Evolutionary conservation across 2,888 invertebrate species (phyloP), one percentile per base, ranked within the genome.

Genomic region (Thymelicus sylvestris): DNA sequence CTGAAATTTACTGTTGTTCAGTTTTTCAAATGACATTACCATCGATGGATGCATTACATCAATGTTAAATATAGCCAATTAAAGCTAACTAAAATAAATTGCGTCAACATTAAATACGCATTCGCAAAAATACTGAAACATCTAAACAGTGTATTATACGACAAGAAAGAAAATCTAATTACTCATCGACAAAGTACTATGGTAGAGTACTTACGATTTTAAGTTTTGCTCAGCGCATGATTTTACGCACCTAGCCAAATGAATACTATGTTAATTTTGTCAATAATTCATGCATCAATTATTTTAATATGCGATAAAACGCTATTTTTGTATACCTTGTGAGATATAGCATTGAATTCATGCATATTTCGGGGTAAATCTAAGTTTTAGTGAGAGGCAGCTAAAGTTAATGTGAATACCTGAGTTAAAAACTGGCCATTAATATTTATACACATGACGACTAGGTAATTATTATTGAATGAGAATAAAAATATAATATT

Each of bases 211-310:
- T 93, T 88, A 93, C 93, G 83, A 84, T 81, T 87, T 86, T 76
- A 93, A 86, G 86, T 90, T 91, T 90, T 92, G 92, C 81, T 93
- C 93, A 85, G 92, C 92, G 85, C 92, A 93, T 88, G 92, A 83
- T 81, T 90, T 83, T 80, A 92, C 89, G 84, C 85, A 92, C 92
- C 93, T 93, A 93, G 88, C 87, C 91, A 91, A 91, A 89, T 86
- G 83, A 92, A 92, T 77, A 86, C 85, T 87, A 85, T 77, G 81
- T 90, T 91, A 91, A 87, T 89, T 85, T 79, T 74, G 74, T 81
- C 47, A 52, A 66, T 66, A 55, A 41, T 57, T 59, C 70, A 70
- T 70, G 70, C 70, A 70, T 50, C 15, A 15, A 48, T 66, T 41
- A 66, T 55, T 60, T 39, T 15, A 41, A 44, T 70, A 55, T 67